Evolutionary conservation across 2,113 vertebrate genomes (phyloP).

Genomic region (Cacatua alba): DNA sequence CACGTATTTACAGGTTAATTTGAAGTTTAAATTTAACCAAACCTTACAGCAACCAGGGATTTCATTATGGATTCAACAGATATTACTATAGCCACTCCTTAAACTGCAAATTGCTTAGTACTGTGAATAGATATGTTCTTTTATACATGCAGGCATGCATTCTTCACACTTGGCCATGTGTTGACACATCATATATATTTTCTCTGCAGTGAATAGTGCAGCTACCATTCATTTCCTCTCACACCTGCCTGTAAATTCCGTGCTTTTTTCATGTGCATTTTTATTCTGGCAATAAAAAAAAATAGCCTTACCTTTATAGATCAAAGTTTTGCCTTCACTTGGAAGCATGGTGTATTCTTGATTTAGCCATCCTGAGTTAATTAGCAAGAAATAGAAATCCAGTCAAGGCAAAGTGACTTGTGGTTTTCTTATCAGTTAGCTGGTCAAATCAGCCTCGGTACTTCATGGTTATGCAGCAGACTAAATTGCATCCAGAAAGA

Average conservation of each 20-base stretch:
- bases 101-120: slow-evolving; percentile 6
- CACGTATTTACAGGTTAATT: neutral
- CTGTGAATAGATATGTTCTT: slow-evolving; percentile 11
- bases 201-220: slow-evolving; percentile 33
- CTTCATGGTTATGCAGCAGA: neutral
- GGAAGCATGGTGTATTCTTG: neutral
- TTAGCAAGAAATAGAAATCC: neutral
- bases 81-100: neutral
- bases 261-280: slow-evolving; percentile 18
- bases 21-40: neutral
- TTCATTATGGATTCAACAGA: slow-evolving; percentile 21
- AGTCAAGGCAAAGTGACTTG: neutral
- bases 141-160: neutral
- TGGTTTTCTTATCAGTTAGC: neutral
- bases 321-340: slow-evolving; percentile 7
- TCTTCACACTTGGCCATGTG: slow-evolving; percentile 66
- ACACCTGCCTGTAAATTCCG: slow-evolving; percentile 55
- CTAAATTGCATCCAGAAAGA: neutral
- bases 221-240: slow-evolving; percentile 51
- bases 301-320: neutral
- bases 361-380: neutral
- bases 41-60: neutral
- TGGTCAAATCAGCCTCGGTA: neutral
- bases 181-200: slow-evolving; percentile 40
- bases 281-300: neutral